Conservation (phyloP, 53 echinoderm and acorn worm species). For the Crossaster papposus region DNA sequence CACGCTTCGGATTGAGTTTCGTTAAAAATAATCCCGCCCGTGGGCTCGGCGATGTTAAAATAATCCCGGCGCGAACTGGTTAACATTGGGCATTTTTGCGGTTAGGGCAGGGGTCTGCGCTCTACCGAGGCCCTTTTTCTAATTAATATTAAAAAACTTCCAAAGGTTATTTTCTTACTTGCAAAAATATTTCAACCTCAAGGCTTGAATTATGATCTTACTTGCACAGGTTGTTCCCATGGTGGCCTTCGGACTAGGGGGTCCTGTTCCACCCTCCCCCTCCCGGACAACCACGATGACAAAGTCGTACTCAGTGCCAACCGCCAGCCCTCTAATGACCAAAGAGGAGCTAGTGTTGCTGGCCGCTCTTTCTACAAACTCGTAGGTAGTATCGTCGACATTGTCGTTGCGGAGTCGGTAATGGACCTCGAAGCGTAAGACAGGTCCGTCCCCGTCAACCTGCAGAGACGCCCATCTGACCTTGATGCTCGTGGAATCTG, state of each 20-base stretch:
- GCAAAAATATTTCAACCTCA: too few relatives aligned
- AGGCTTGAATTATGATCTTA: neutral
- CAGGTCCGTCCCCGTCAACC: slow-evolving; percentile 44
- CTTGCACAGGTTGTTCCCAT: slow-evolving; percentile 45
- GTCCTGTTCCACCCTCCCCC: slow-evolving; percentile 55
- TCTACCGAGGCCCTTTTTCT: too few relatives aligned
- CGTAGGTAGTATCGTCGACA: neutral
- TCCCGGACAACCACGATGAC: slow-evolving; percentile 48
- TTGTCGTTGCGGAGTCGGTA: slow-evolving; percentile 13
- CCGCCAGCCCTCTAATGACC: slow-evolving; percentile 1
- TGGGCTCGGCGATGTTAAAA: too few relatives aligned
- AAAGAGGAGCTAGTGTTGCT: neutral
- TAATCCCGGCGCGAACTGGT: too few relatives aligned
- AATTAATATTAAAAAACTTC: too few relatives aligned
- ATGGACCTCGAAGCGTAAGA: slow-evolving; percentile 31
- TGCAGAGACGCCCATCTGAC: slow-evolving; percentile 13
- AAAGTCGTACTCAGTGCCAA: slow-evolving; percentile 67
- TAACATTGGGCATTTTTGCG: too few relatives aligned
- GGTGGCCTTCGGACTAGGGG: slow-evolving; percentile 24
- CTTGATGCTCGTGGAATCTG: slow-evolving; percentile 5
- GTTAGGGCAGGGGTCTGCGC: too few relatives aligned
- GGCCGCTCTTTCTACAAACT: neutral
- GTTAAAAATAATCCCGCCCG: too few relatives aligned
- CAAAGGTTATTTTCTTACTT: too few relatives aligned
- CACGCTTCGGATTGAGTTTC: too few relatives aligned